Evolutionary conservation across 2,888 invertebrate species (phyloP).

Genomic region (Pheosia gnoma): DNA sequence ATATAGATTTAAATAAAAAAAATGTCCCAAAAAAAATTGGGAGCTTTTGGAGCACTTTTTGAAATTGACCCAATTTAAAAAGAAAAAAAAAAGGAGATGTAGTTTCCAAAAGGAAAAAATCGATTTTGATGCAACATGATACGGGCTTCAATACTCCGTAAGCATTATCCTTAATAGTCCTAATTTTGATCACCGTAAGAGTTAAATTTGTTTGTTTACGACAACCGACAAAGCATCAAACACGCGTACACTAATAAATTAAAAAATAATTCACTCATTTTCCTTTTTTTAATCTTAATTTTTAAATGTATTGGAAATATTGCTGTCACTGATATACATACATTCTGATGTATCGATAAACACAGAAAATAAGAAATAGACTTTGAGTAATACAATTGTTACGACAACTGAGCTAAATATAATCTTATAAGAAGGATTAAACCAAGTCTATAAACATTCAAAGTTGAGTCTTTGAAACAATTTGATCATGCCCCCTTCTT

Average conservation of each 20-base stretch:
- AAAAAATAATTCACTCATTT: background rate
- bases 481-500: too few relatives aligned
- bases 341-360: background rate
- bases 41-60: too few relatives aligned
- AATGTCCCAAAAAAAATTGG: too few relatives aligned
- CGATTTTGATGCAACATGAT: too few relatives aligned
- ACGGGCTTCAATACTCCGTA: too few relatives aligned
- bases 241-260: slow-evolving; percentile 1
- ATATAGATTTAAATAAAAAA: too few relatives aligned
- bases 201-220: background rate
- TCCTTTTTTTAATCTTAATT: slow-evolving; percentile 21
- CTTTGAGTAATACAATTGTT: background rate
- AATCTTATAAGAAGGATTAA: background rate
- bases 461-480: too few relatives aligned
- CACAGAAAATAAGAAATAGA: slow-evolving; percentile 1
- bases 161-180: background rate
- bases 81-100: too few relatives aligned
- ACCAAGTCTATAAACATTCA: too few relatives aligned
- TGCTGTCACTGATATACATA: slow-evolving; percentile 33
- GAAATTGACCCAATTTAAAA: too few relatives aligned
- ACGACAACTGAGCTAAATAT: slow-evolving; percentile 5
- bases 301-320: slow-evolving; percentile 36
- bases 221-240: background rate
- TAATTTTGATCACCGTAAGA: background rate
- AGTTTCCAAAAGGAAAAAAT: too few relatives aligned